phyloP scores from a whole-genome alignment of 2,797 vertebrate species.

The Halcyon smyrnensis region DNA sequence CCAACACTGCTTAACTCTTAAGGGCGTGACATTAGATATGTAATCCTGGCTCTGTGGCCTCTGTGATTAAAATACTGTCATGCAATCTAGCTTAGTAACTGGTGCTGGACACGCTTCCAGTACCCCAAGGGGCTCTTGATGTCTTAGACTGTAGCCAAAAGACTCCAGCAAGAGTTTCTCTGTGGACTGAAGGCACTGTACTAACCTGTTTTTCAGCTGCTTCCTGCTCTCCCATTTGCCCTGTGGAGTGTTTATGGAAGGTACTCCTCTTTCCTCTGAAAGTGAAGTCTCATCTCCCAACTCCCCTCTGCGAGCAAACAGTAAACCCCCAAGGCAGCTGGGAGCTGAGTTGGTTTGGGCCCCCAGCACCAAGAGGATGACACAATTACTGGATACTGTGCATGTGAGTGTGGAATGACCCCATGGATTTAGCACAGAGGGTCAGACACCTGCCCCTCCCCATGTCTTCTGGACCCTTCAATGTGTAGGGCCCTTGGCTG shows the following conservation, averaged over 20 bases:
- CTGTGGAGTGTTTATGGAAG: not conserved
- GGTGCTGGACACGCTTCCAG: not conserved
- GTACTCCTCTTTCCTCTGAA: not conserved
- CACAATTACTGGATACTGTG: not conserved
- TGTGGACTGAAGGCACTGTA: not conserved
- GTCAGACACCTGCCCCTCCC: not conserved
- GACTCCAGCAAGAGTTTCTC: not conserved
- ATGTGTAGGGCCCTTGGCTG: rapidly evolving
- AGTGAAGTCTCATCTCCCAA: not conserved
- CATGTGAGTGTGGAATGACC: not conserved
- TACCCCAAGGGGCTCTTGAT: not conserved
- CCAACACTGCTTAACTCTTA: not conserved
- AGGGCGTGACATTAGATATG: not conserved
- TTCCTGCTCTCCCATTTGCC: not conserved
- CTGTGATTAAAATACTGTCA: not conserved
- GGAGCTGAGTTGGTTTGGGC: not conserved
- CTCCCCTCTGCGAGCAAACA: not conserved
- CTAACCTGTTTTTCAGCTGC: not conserved
- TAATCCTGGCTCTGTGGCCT: not conserved
- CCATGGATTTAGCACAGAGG: not conserved
- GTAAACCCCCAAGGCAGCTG: not conserved
- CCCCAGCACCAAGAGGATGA: not conserved
- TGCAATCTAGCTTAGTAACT: not conserved
- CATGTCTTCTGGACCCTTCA: not conserved
- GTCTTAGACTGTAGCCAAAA: not conserved